A percentile compares a stretch with the other conserved stretches of the same genome.
Conservation (phyloP, 2,797 vertebrate species). For the Fistularia commersonii region DNA sequence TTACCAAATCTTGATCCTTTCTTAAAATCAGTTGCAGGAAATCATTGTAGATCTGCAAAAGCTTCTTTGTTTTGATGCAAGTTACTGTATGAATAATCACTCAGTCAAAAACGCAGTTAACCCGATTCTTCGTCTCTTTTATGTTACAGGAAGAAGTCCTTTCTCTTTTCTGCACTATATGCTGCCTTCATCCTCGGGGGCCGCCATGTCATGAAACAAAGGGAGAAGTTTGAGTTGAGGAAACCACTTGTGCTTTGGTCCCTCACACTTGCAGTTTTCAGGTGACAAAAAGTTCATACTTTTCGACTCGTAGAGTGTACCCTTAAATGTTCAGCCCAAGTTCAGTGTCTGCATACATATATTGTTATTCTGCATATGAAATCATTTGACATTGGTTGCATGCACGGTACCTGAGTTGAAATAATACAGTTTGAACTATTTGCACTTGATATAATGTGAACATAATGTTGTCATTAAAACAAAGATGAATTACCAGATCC, state of each 20-base stretch:
- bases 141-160: slow-evolving; percentile 93
- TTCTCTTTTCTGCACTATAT: slow-evolving; percentile 94
- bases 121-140: slow-evolving; percentile 3
- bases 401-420: too few species aligned
- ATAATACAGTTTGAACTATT: too few species aligned
- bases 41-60: not conserved
- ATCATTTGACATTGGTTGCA: too few species aligned
- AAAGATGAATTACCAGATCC: too few species aligned
- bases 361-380: too few species aligned
- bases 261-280: slow-evolving; percentile 94
- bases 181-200: slow-evolving; percentile 96
- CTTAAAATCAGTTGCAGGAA: not conserved
- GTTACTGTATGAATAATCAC: not conserved
- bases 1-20: too few species aligned
- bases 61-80: not conserved
- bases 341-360: too few species aligned
- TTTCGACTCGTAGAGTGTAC: too few species aligned
- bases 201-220: slow-evolving; percentile 95
- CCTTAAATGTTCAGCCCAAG: too few species aligned
- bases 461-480: too few species aligned
- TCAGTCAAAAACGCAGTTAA: too few species aligned
- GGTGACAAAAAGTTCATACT: slow-evolving; percentile 64
- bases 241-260: slow-evolving; percentile 97
- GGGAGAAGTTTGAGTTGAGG: slow-evolving; percentile 97
- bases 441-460: too few species aligned